These are phyloP conservation scores for Pinctada fucata DNA, from an alignment of 2,888 invertebrate genomes.

Conservation along the genomic window DNA sequence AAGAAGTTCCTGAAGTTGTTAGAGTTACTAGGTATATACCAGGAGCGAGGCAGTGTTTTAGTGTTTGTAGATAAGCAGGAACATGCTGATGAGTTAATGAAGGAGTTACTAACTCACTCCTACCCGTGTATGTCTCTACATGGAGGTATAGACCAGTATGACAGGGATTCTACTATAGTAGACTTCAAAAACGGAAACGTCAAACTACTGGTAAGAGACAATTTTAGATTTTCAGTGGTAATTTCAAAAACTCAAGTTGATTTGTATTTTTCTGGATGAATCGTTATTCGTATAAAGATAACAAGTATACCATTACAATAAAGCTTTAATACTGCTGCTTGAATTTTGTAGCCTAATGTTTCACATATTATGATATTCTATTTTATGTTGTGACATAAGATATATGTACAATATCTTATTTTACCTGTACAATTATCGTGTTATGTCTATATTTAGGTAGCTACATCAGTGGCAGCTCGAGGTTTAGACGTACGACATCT, in stretches of 20 bases:
- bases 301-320: too few relatives aligned
- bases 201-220: constrained; percentile 84
- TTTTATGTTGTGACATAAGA: too few relatives aligned
- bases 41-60: constrained; percentile 93
- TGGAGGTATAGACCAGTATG: constrained; percentile 99
- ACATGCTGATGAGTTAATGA: constrained; percentile 90
- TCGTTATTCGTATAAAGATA: too few relatives aligned
- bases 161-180: constrained; percentile 96
- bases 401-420: too few relatives aligned
- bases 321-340: too few relatives aligned
- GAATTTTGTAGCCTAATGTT: too few relatives aligned
- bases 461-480: constrained; percentile 98
- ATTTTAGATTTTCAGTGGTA: too few relatives aligned
- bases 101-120: constrained; percentile 96
- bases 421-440: too few relatives aligned
- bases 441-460: constrained; percentile 80
- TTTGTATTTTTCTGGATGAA: too few relatives aligned
- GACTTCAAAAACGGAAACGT: constrained; percentile 97
- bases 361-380: too few relatives aligned
- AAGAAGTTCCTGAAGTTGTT: constrained; percentile 98
- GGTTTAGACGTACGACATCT: constrained; percentile 99
- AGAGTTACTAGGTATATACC: constrained; percentile 96
- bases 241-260: too few relatives aligned
- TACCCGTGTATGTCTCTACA: constrained; percentile 98
- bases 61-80: constrained; percentile 99